Conservation (phyloP, 2,797 vertebrate genomes). For the Sebastes trivittatus region DNA sequence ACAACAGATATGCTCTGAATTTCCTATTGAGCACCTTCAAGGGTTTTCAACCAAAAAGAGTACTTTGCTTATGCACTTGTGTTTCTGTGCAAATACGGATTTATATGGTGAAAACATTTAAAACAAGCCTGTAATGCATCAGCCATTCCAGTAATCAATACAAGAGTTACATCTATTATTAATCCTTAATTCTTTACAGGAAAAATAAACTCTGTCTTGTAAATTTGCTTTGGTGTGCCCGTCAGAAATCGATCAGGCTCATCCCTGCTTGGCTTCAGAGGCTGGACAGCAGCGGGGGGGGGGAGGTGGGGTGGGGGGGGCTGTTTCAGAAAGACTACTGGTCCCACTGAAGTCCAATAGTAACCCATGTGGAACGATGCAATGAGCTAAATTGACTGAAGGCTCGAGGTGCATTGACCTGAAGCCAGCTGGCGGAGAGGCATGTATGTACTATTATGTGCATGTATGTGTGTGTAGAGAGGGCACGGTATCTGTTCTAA, state of each 20-base stretch:
- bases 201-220: not conserved
- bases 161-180: not conserved
- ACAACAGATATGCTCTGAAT: no score
- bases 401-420: conserved; percentile 29
- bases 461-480: not conserved
- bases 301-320: not conserved
- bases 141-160: not conserved
- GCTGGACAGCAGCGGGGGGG: not conserved
- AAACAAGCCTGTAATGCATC: not conserved
- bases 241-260: not conserved
- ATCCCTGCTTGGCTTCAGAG: not conserved
- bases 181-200: not conserved
- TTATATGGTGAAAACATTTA: not conserved
- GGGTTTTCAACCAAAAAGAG: not conserved
- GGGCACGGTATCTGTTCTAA: conserved; percentile 26
- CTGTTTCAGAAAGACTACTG: not conserved
- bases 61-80: not conserved
- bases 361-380: conserved; percentile 33
- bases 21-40: no score
- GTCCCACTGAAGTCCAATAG: not conserved
- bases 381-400: conserved; percentile 34
- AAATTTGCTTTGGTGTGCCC: conserved; percentile 3
- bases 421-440: conserved; percentile 11
- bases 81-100: not conserved
- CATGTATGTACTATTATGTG: not conserved